These are phyloP conservation scores for Chiloscyllium plagiosum DNA, from an alignment of 2,113 vertebrate genomes.

Conservation along the genomic window DNA sequence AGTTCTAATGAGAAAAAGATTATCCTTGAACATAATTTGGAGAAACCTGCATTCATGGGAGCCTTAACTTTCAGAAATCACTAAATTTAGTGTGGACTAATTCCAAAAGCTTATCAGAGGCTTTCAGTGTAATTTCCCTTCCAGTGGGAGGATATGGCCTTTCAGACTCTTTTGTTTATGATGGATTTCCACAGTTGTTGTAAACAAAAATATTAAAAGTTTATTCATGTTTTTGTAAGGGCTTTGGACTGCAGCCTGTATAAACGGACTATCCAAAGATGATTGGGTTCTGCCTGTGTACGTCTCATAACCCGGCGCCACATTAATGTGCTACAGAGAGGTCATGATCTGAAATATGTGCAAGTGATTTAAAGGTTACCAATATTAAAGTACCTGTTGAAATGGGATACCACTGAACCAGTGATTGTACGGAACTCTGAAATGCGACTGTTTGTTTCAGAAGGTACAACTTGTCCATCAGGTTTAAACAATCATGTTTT, in stretches of 20 bases:
- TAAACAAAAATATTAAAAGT: constrained; percentile 35
- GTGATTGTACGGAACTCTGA: background rate
- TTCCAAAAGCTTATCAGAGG: constrained; percentile 26
- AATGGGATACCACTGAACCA: background rate
- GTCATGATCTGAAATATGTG: background rate
- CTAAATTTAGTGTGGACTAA: constrained; percentile 36
- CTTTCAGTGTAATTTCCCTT: constrained; percentile 35
- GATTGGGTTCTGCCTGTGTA: constrained; percentile 15
- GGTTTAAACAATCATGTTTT: background rate
- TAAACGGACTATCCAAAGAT: constrained; percentile 32
- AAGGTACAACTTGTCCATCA: background rate
- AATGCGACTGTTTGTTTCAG: background rate
- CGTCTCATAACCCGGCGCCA: constrained; percentile 20
- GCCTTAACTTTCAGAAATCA: background rate
- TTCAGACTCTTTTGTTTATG: constrained; percentile 34
- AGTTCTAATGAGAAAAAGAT: background rate
- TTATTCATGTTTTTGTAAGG: constrained; percentile 33
- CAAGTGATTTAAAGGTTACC: background rate
- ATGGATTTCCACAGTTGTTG: constrained; percentile 29
- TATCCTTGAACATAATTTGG: background rate
- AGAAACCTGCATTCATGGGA: background rate
- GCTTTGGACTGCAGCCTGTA: constrained; percentile 20
- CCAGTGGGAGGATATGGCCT: constrained; percentile 24
- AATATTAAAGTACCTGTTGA: background rate
- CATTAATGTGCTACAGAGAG: background rate